Evolutionary conservation across 2,113 vertebrate species (phyloP), one percentile per base, ranked within the genome.

Genomic region (Climacteris rufus): DNA sequence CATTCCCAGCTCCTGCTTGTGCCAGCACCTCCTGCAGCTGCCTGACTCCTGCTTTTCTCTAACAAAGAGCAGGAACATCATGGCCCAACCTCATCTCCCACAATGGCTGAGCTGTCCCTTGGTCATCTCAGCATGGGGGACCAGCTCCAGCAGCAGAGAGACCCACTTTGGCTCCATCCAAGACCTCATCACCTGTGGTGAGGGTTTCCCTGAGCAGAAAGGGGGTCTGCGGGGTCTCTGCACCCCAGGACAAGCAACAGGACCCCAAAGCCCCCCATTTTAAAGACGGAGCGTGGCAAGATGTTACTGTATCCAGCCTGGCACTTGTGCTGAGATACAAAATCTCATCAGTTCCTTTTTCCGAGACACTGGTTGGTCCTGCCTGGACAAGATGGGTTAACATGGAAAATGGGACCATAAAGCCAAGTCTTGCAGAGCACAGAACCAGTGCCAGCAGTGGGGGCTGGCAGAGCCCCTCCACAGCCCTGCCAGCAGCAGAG

Each of bases 291-390:
- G 18, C 4, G 17, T 33, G 53, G 63, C 53, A 59, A 83, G 61
- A 30, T 1, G 27, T 53, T 74, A 64, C 83, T 64, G 28, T 13
- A 30, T 5, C 52, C 45, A 44, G n/a, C 39, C 59, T 13, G 10
- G 68, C 1, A 5, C 47, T 56, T 31, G 45, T 47, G 37, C 57
- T 23, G 2, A 40, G 56, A 22, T n/a, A 27, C n/a, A 63, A 63
- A 74, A 53, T 20, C 11, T 28, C 33, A n/a, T 44, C 33, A 15
- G 7, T 37, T 57, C 24, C 71, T 87, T 83, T 69, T 37, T 72
- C 68, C 0, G 0, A 52, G 71, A 2, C 1, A 3, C 33, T 23
- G 40, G 7, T 13, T 17, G 64, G 11, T 56, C 35, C 49, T 50
- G 6, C 21, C 59, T n/a, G 37, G 68, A 12, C 47, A 23, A 44